These are phyloP conservation scores for Cyrtodaria siliqua DNA, from an alignment of 2,888 invertebrate genomes.

Conservation along the genomic window DNA sequence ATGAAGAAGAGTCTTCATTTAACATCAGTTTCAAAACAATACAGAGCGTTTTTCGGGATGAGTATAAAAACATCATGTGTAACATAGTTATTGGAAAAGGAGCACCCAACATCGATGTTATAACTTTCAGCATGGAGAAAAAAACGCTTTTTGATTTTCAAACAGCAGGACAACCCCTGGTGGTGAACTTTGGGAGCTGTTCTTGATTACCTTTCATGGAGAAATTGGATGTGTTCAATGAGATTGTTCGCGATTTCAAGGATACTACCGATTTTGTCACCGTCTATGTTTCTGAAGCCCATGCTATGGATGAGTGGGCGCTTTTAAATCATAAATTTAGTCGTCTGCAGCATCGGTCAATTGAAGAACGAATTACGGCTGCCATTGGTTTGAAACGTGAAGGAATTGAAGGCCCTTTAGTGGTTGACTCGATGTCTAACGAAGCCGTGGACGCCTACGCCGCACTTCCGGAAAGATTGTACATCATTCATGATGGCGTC, in stretches of 20 bases:
- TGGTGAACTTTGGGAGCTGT: conserved; percentile 63
- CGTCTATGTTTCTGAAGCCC: conserved; percentile 58
- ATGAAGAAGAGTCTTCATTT: conserved; percentile 42
- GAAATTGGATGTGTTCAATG: conserved; percentile 42
- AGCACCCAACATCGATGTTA: conserved; percentile 35
- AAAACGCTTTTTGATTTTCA: conserved; percentile 37
- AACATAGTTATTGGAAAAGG: not conserved
- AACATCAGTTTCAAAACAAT: conserved; percentile 32
- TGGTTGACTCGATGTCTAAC: conserved; percentile 58
- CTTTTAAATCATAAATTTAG: conserved; percentile 36
- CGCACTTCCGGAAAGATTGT: conserved; percentile 56
- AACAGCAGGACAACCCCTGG: conserved; percentile 45
- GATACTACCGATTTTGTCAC: conserved; percentile 59
- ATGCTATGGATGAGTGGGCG: conserved; percentile 59
- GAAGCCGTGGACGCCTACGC: conserved; percentile 35
- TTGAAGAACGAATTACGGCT: conserved; percentile 56
- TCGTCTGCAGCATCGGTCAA: conserved; percentile 44
- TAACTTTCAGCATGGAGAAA: conserved; percentile 24
- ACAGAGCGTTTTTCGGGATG: conserved; percentile 28
- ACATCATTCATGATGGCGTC: conserved; percentile 40
- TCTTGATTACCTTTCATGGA: conserved; percentile 64
- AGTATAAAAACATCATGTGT: conserved; percentile 23
- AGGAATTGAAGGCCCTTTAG: conserved; percentile 37
- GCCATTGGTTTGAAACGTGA: conserved; percentile 39
- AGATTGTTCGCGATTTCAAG: conserved; percentile 45